These are phyloP conservation scores for Laothoe populi DNA, from an alignment of 2,888 invertebrate species.

Conservation along the genomic window DNA sequence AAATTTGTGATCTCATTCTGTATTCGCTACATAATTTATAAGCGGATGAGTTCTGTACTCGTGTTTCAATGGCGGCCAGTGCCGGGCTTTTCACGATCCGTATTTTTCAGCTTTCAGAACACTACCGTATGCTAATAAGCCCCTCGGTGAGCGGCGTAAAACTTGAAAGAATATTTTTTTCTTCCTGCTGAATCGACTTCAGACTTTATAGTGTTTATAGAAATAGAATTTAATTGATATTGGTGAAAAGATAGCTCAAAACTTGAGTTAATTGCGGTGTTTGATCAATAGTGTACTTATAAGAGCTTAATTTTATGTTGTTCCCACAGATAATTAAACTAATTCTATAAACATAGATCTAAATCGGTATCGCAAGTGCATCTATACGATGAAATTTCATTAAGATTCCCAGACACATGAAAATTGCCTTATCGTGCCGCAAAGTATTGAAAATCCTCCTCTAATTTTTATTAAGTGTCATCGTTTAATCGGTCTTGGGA, in stretches of 20 bases:
- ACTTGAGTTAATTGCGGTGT: neutral
- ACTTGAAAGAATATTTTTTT: conserved; percentile 47
- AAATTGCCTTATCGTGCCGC: too few relatives aligned
- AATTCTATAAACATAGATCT: too few relatives aligned
- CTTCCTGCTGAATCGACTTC: conserved; percentile 12
- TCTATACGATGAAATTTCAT: too few relatives aligned
- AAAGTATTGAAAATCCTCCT: too few relatives aligned
- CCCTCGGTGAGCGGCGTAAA: conserved; percentile 50
- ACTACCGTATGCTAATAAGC: conserved; percentile 72
- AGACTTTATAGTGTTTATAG: neutral
- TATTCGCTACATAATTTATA: conserved; percentile 69
- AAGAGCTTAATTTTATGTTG: neutral
- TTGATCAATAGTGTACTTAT: neutral
- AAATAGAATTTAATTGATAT: conserved; percentile 11
- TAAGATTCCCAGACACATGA: too few relatives aligned
- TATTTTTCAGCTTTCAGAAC: conserved; percentile 66
- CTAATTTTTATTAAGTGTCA: too few relatives aligned
- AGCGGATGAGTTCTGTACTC: conserved; percentile 63
- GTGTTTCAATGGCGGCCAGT: conserved; percentile 58
- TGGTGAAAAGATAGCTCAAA: neutral
- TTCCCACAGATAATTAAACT: neutral
- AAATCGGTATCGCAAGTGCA: too few relatives aligned
- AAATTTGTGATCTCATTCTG: conserved; percentile 55
- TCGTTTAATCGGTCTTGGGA: too few relatives aligned
- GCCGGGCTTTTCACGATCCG: conserved; percentile 56